Conservation (phyloP, 2,113 vertebrate species). For the Melanostigma gelatinosum region DNA sequence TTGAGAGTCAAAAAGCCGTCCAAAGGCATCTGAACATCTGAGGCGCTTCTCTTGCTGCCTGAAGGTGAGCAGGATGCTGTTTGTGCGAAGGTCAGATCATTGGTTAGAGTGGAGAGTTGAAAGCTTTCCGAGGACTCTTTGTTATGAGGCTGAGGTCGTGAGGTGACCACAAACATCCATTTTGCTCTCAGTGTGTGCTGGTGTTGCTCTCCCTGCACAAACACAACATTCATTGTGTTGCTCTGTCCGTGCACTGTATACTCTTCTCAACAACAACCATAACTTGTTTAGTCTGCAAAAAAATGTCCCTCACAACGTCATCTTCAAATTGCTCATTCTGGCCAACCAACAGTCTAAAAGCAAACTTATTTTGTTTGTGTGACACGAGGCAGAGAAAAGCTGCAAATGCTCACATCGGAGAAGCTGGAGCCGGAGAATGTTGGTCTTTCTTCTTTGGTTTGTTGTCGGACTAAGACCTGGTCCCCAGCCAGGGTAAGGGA, state of each 20-base stretch:
- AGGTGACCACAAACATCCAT: constrained; percentile 21
- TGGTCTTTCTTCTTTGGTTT: background rate
- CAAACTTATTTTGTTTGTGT: background rate
- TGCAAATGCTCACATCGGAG: background rate
- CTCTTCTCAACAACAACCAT: background rate
- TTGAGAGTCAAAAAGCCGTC: constrained; percentile 37
- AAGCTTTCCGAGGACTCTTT: constrained; percentile 37
- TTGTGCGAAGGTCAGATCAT: constrained; percentile 38
- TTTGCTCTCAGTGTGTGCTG: constrained; percentile 19
- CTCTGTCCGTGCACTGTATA: background rate
- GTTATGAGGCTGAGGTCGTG: constrained; percentile 31
- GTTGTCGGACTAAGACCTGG: background rate
- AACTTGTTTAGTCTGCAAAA: background rate
- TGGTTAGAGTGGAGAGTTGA: constrained; percentile 20
- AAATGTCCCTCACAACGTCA: background rate
- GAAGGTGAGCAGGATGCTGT: constrained; percentile 29
- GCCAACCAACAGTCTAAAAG: background rate
- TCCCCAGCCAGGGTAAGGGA: too few relatives aligned
- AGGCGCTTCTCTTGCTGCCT: constrained; percentile 32
- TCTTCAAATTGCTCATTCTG: background rate
- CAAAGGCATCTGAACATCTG: constrained; percentile 40
- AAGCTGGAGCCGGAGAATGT: background rate
- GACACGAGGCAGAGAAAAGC: background rate
- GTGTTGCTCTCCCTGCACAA: constrained; percentile 1
- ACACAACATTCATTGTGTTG: background rate